Base-by-base conservation (phyloP, 1,140 invertebrate species). In the Cardiocondyla obscurior region DNA sequence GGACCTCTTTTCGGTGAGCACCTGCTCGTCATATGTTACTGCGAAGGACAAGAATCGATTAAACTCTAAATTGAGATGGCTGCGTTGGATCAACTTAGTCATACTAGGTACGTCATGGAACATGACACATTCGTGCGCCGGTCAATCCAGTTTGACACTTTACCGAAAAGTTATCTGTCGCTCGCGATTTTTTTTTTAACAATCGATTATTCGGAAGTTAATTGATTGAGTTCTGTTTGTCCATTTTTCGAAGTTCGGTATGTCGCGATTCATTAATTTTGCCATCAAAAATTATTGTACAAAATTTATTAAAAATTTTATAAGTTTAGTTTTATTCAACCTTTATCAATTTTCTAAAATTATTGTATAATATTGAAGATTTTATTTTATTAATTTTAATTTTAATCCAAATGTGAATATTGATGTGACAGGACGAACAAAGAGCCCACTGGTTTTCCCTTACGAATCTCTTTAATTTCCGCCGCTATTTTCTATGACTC, bases 401-500 rank as follows among this genome's bases (percentile, higher is more conserved):
- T 33, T n/a, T 77, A 69, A 79, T 79, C 57, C 39, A 57, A 55
- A 89, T 74, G 51, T 58, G 84, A 85, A 86, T 85, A 88, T 82
- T 81, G 85, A 67, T 67, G 51, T 46, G 46, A 8, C 25, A 46
- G 30, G 30, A 53, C 58, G 58, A 64, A 88, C 85, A 90, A 88
- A 85, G 76, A 69, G 88, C 51, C 82, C 74, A 85, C 88, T 81
- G 87, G 88, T 87, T 90, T 90, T 73, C 86, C 76, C 84, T 89
- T 87, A 84, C 86, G 73, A 83, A 74, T 83, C 85, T 84, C 84
- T 91, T 90, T 90, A 90, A 91, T 91, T 90, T 89, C 85, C 89
- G 88, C 81, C 81, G 81, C 16, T 5, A 46, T 46, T 85, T 86
- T 85, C 51, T 67, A 33, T 42, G 60, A 67, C 28, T 25, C 30